Percentiles rank a stretch among this genome's conserved stretches.
Evolutionary conservation across 2,113 vertebrate species (phyloP).

Genomic region (Corvus cornix): DNA sequence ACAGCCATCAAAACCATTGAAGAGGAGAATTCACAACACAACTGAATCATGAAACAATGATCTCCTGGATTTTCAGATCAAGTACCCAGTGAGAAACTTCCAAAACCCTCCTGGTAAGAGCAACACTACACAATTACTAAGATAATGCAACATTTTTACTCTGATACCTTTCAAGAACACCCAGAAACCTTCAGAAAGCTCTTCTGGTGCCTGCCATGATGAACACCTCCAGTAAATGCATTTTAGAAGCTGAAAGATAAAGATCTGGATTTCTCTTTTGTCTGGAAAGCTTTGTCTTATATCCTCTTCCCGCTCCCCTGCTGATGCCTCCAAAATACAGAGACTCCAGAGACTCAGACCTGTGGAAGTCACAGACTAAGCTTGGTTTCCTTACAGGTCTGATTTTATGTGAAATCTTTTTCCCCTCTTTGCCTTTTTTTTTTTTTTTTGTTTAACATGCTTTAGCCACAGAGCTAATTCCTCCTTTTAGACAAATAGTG

Average conservation of each 20-base stretch:
- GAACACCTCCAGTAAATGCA: not conserved
- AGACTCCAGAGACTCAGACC: not conserved
- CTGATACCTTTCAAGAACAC: not conserved
- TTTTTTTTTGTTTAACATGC: not conserved
- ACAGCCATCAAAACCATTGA: not conserved
- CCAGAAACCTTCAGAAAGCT: not conserved
- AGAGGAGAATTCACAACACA: not conserved
- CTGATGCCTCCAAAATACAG: not conserved
- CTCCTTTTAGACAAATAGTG: not conserved
- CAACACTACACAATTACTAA: not conserved
- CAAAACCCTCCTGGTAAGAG: not conserved
- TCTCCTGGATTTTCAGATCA: not conserved
- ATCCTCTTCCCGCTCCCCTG: not conserved
- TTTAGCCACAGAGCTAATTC: not conserved
- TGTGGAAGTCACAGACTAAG: not conserved
- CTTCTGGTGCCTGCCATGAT: not conserved
- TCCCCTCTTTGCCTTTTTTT: not conserved
- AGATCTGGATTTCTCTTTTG: not conserved
- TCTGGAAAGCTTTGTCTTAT: not conserved
- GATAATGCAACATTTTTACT: not conserved
- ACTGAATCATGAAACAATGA: accelerated
- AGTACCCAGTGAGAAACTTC: not conserved
- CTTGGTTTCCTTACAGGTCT: not conserved
- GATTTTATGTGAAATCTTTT: not conserved
- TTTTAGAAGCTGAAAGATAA: not conserved